A percentile compares a stretch with the other conserved stretches of the same genome.
Conservation (phyloP, 1,140 invertebrate species). For the Coenobita brevimanus region DNA sequence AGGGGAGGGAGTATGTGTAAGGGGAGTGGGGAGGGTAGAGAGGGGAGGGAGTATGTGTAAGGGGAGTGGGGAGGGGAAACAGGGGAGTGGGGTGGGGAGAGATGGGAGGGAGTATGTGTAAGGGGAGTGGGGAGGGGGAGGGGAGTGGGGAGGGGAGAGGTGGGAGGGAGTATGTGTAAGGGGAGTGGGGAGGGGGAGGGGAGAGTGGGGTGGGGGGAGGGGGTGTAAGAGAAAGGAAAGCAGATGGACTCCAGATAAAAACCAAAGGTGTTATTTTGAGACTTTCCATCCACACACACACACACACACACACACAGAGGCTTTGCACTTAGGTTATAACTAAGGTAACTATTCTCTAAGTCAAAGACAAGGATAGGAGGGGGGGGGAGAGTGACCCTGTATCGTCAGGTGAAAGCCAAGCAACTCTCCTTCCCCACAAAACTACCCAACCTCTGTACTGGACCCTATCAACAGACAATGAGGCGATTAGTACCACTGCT, state of each 20-base stretch:
- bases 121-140: neutral
- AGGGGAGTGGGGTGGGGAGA: neutral
- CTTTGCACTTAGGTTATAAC: no score
- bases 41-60: neutral
- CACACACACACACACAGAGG: no score
- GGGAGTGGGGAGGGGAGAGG: neutral
- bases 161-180: neutral
- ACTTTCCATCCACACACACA: no score
- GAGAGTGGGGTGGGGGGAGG: no score
- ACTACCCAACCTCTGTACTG: no score
- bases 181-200: conserved; percentile 5
- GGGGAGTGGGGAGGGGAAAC: neutral
- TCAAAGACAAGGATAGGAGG: no score
- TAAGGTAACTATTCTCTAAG: no score
- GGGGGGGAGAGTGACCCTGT: neutral
- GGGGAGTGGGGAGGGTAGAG: neutral
- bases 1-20: neutral
- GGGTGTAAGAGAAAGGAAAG: no score
- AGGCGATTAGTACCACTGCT: no score
- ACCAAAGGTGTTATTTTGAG: no score
- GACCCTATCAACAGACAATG: no score
- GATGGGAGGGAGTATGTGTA: neutral
- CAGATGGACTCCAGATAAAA: neutral
- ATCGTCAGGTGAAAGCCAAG: neutral
- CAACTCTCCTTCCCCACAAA: neutral